These are phyloP conservation scores for Dryobates pubescens DNA, from an alignment of 2,797 vertebrate species.

Conservation along the genomic window DNA sequence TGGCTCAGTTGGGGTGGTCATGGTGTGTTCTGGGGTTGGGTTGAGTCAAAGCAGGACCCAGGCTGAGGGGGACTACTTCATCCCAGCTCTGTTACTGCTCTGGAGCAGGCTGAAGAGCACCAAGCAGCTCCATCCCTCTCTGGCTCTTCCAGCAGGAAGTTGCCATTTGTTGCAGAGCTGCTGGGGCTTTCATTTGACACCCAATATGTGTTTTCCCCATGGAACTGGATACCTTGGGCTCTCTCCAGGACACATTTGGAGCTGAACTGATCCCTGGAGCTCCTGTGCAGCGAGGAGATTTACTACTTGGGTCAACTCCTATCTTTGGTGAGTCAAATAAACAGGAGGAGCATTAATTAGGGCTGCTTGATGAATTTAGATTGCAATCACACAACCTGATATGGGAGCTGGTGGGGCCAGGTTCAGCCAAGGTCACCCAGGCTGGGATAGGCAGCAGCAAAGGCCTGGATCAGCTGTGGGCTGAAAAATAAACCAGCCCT, in stretches of 20 bases:
- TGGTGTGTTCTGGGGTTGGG: conserved; percentile 20
- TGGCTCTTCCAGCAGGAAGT: conserved; percentile 64
- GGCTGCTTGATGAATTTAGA: conserved; percentile 54
- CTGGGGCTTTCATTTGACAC: conserved; percentile 59
- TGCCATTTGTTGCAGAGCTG: conserved; percentile 45
- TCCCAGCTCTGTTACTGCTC: conserved; percentile 57
- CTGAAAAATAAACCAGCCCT: conserved; percentile 24
- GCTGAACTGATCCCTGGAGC: conserved; percentile 45
- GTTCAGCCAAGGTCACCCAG: background rate
- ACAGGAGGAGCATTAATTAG: conserved; percentile 29
- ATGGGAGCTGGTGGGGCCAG: background rate
- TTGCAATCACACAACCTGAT: conserved; percentile 50
- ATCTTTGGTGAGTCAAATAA: conserved; percentile 36
- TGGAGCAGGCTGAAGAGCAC: conserved; percentile 40
- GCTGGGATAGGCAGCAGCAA: background rate
- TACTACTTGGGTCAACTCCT: background rate
- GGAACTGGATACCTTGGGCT: conserved; percentile 56
- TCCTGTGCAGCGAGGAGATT: conserved; percentile 54
- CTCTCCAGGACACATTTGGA: conserved; percentile 61
- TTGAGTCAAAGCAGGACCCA: conserved; percentile 36
- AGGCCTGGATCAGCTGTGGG: background rate
- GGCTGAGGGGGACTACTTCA: conserved; percentile 50
- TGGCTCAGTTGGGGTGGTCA: conserved; percentile 18
- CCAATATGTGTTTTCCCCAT: conserved; percentile 67
- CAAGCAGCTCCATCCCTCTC: conserved; percentile 4